These are phyloP conservation scores for Gymnosoma rotundatum DNA, from an alignment of 2,888 invertebrate genomes.

Conservation along the genomic window DNA sequence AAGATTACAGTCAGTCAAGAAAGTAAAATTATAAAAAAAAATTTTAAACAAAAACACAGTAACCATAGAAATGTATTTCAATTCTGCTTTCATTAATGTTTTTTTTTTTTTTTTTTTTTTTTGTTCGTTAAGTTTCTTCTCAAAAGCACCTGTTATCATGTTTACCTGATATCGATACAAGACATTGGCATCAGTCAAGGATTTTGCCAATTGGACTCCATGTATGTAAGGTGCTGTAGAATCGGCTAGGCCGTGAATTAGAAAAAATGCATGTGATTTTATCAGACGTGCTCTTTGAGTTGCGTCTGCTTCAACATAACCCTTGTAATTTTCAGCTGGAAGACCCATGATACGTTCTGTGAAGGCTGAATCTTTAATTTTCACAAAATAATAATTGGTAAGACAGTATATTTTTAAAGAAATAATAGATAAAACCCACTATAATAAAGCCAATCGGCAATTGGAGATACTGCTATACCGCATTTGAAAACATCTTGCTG, in stretches of 20 bases:
- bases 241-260: conserved; percentile 97
- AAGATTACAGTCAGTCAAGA: no score
- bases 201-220: conserved; percentile 93
- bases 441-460: conserved; percentile 97
- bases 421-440: conserved; percentile 85
- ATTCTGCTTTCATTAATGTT: no score
- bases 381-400: conserved; percentile 56
- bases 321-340: conserved; percentile 93
- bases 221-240: conserved; percentile 96
- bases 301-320: conserved; percentile 96
- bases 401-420: not conserved
- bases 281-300: conserved; percentile 94
- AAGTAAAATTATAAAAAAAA: no score
- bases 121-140: not conserved
- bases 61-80: no score
- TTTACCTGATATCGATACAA: conserved; percentile 95
- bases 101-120: not conserved
- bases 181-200: conserved; percentile 93
- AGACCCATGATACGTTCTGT: conserved; percentile 96
- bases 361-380: conserved; percentile 92
- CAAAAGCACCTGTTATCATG: not conserved
- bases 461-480: conserved; percentile 96
- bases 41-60: no score
- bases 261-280: conserved; percentile 92
- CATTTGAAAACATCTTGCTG: conserved; percentile 95